Base-by-base conservation (phyloP, 2,888 invertebrate genomes). In the Troides oblongomaculatus region DNA sequence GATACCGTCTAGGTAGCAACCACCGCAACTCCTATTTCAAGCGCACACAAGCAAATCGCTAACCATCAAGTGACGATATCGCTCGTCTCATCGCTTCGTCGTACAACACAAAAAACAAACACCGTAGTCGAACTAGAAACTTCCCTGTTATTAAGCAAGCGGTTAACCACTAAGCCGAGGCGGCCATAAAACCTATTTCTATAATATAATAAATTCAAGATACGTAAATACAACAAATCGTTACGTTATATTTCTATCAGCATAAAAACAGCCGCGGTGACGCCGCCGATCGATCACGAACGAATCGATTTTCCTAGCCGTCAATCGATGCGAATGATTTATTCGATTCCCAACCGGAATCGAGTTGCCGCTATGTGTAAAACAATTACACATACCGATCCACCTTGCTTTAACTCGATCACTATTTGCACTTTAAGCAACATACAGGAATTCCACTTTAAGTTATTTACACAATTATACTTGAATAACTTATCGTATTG, bases 291-390 rank as follows among this genome's bases (percentile, higher is more conserved):
- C 82, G 79, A 79, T 83, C 81, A 78, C 82, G 80, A 80, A 76
- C 84, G 79, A 87, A 89, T 89, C 89, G 88, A 89, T 89, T 89
- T 46, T 86, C 83, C 84, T 82, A 84, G 82, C 83, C 80, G 85
- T 87, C 88, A 84, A 83, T 85, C 84, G 83, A 75, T 74, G 71
- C 78, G 77, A 80, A 81, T 88, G 88, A 89, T 88, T 87, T 88
- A 89, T 88, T 84, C 84, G 86, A 81, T 85, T 81, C 84, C 83
- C 83, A 84, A 78, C 76, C 82, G 78, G 78, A 79, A 80, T 79
- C 78, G 80, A 80, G 83, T 75, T 73, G 78, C 60, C 56, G 43
- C 64, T 66, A 43, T 43, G 64, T 21, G 66, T 64, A 23, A 71
- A 71, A 71, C 71, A 71, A 71, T 69, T 69, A 71, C 66, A 65